A percentile compares a stretch with the other conserved stretches of the same genome.
phyloP scores from a whole-genome alignment of 2,113 vertebrate genomes.

The Leucopsar rothschildi region DNA sequence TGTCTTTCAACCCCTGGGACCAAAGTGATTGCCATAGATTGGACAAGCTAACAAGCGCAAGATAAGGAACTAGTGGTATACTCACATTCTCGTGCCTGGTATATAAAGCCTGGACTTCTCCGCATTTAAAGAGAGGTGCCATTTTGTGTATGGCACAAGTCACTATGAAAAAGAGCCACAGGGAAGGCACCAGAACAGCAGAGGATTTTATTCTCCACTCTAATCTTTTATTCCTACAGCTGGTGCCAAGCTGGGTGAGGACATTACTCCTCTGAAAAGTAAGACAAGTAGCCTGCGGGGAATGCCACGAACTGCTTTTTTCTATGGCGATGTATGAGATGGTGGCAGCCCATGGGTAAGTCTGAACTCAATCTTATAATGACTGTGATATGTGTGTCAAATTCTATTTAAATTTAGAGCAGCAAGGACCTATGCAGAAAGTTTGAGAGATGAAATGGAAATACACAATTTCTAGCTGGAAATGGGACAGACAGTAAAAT shows the following conservation, averaged over 20 bases:
- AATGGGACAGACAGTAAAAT: neutral
- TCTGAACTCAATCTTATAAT: conserved; percentile 54
- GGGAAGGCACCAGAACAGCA: conserved; percentile 56
- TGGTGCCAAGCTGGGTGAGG: conserved; percentile 70
- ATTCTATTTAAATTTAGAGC: conserved; percentile 13
- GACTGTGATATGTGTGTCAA: conserved; percentile 36
- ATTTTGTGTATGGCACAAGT: conserved; percentile 75
- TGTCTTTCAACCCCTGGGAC: conserved; percentile 98
- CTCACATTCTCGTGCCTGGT: conserved; percentile 78
- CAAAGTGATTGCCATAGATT: conserved; percentile 98
- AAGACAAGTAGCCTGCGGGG: conserved; percentile 74
- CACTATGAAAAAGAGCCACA: conserved; percentile 64
- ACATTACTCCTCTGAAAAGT: conserved; percentile 75
- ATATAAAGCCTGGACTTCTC: conserved; percentile 77
- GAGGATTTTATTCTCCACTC: conserved; percentile 66
- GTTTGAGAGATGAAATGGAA: neutral
- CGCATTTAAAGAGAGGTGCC: conserved; percentile 79
- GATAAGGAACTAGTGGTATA: conserved; percentile 87
- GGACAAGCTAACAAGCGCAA: conserved; percentile 99
- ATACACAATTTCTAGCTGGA: neutral
- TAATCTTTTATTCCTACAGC: conserved; percentile 65
- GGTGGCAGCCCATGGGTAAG: conserved; percentile 84
- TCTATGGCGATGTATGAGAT: conserved; percentile 67
- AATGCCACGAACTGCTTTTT: conserved; percentile 68
- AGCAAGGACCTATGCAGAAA: neutral